Percentiles rank a stretch among this genome's conserved stretches.
phyloP scores from a whole-genome alignment of 2,797 vertebrate species.

The Mallotus villosus region DNA sequence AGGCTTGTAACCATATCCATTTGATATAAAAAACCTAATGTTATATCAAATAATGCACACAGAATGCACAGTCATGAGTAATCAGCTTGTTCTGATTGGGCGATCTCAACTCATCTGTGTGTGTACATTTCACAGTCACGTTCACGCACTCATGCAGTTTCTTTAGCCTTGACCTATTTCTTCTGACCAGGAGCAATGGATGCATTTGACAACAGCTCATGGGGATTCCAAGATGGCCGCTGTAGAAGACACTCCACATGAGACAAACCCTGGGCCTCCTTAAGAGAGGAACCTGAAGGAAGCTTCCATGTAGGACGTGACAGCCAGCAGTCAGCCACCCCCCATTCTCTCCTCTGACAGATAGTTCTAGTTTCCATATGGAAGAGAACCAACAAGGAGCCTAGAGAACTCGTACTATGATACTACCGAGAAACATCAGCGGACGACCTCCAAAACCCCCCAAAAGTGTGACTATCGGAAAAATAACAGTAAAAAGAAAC shows the following conservation, averaged over 20 bases:
- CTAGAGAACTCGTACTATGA: conserved; percentile 22
- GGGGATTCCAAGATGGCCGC: conserved; percentile 37
- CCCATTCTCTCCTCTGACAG: conserved; percentile 27
- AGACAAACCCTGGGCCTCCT: conserved; percentile 49
- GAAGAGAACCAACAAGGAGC: conserved; percentile 72
- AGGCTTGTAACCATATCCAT: background rate
- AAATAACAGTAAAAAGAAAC: conserved; percentile 51
- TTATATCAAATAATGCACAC: conserved; percentile 10
- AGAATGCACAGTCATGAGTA: conserved; percentile 24
- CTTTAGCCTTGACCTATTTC: conserved; percentile 25
- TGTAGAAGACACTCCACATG: conserved; percentile 31
- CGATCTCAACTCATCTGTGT: conserved; percentile 24
- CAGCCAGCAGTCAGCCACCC: conserved; percentile 50
- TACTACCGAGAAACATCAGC: conserved; percentile 7
- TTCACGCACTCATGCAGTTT: conserved; percentile 42
- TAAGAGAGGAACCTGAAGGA: conserved; percentile 56
- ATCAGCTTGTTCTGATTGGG: conserved; percentile 13
- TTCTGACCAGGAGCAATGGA: conserved; percentile 28
- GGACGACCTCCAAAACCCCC: conserved; percentile 39
- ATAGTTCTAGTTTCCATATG: conserved; percentile 71
- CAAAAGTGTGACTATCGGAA: conserved; percentile 53
- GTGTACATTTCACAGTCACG: conserved; percentile 26
- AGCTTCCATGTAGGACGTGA: conserved; percentile 43
- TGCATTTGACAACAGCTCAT: conserved; percentile 34
- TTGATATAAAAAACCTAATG: conserved; percentile 12